These are phyloP conservation scores for Fregata magnificens DNA, from an alignment of 2,113 vertebrate species.

Conservation along the genomic window DNA sequence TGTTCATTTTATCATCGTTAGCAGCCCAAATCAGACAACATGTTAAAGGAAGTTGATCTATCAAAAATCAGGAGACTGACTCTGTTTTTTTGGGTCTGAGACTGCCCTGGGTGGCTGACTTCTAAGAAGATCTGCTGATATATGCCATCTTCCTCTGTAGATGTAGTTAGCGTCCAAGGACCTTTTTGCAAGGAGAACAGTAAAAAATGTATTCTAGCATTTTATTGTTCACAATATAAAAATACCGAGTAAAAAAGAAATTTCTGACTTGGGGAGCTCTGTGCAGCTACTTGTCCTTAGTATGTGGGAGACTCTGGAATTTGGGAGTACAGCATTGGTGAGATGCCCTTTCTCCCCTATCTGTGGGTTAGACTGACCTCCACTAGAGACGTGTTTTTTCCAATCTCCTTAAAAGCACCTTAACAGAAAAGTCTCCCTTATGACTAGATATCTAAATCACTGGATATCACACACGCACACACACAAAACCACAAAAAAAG, in stretches of 20 bases:
- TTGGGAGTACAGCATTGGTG: not conserved
- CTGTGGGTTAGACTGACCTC: not conserved
- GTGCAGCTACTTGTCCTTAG: not conserved
- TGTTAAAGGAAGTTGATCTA: not conserved
- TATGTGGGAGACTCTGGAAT: not conserved
- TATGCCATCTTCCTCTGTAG: not conserved
- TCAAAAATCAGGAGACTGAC: not conserved
- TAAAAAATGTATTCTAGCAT: not conserved
- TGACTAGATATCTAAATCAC: not conserved
- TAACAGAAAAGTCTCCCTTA: not conserved
- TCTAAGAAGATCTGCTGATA: not conserved
- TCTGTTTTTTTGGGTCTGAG: not conserved
- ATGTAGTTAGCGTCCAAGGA: not conserved
- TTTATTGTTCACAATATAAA: not conserved
- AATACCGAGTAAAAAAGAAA: not conserved
- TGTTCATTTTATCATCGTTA: not conserved
- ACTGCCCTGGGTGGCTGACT: not conserved
- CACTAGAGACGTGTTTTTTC: not conserved
- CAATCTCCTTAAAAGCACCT: not conserved
- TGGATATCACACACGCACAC: not conserved
- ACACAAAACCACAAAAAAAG: too few relatives aligned
- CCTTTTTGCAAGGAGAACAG: not conserved
- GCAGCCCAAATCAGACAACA: not conserved
- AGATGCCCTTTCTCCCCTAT: not conserved
- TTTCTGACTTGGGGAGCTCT: not conserved